Evolutionary conservation across 2,113 vertebrate species (phyloP), one percentile per base, ranked within the genome.

Genomic region (Sterrhoptilus dennistouni): DNA sequence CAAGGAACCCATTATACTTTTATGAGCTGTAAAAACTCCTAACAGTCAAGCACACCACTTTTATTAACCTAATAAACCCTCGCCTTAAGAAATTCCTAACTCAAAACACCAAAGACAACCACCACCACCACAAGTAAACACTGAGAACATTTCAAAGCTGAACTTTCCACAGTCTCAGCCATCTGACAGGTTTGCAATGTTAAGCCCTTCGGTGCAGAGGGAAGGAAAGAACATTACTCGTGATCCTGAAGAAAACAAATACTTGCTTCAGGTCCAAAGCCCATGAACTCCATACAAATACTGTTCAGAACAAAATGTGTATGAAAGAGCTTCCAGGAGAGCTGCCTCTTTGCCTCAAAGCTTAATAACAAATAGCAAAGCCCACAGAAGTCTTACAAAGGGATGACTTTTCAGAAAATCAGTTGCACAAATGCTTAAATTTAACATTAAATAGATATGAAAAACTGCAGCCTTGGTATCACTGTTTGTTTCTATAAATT

Each of bases 181-280:
- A 72, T 45, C 93, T 81, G 88, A 95, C 52, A 83, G 60, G 88
- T 88, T 92, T 88, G 88, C 40, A 93, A 23, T 21, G 92, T 81
- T 88, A 91, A 96, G 75, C 85, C 87, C 71, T 96, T 94, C 0
- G 7, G 82, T 91, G 68, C 83, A 59, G 68, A 68, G 83, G 78
- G 27, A 88, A 80, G 75, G 71, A 77, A 93, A 88, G 90, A 89
- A 92, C 79, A 78, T 83, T 70, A 63, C 88, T 93, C 25, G 18
- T 64, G 93, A 96, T 83, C 82, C 85, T 21, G 64, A 88, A 59
- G 82, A 94, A 96, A 96, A 97, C 91, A 93, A 96, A 96, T 86
- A 86, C 68, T 95, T 95, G 85, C 72, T 90, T 93, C 95, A 88
- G 60, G 88, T 89, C 93, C 93, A 96, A 92, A 93, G 79, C 83